phyloP scores from a whole-genome alignment of 2,797 vertebrate genomes.

The Acomys russatus region DNA sequence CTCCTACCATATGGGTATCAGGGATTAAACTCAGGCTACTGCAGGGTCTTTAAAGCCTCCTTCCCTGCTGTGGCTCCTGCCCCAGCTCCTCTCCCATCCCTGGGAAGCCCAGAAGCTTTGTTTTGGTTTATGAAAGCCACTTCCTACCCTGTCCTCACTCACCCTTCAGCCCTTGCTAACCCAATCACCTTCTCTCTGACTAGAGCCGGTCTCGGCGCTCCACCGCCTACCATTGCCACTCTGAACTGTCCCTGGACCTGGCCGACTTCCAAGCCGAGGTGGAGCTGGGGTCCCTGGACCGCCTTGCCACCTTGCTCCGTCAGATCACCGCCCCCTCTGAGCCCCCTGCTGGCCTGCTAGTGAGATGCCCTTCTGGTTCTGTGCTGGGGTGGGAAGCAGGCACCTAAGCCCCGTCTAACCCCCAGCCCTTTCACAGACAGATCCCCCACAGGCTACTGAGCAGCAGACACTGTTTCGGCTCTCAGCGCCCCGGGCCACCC shows the following conservation, averaged over 20 bases:
- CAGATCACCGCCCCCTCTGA: conserved; percentile 1
- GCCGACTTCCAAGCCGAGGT: conserved; percentile 92
- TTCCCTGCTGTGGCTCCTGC: neutral
- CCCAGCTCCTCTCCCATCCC: neutral
- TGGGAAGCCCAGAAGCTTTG: neutral
- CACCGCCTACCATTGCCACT: conserved; percentile 86
- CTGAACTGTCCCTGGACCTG: conserved; percentile 92
- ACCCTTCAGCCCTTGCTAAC: neutral
- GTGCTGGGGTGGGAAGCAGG: neutral
- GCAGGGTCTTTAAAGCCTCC: neutral
- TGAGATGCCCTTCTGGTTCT: conserved; percentile 52
- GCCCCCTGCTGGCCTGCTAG: conserved; percentile 68
- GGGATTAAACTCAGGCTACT: too few species aligned
- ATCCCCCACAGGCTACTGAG: conserved; percentile 75
- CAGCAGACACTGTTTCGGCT: conserved; percentile 83
- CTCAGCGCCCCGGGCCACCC: conserved; percentile 90
- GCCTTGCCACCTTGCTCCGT: conserved; percentile 89
- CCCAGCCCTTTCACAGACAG: conserved; percentile 85
- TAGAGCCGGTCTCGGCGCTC: conserved; percentile 88
- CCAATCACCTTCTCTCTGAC: neutral
- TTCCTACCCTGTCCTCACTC: neutral
- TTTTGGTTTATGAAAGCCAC: neutral
- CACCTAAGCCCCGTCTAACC: neutral
- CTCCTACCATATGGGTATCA: too few species aligned
- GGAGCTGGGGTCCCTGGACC: conserved; percentile 93